A percentile compares a stretch with the other conserved stretches of the same genome.
Conservation (phyloP, 2,888 invertebrate genomes). For the Plebejus melissa region DNA sequence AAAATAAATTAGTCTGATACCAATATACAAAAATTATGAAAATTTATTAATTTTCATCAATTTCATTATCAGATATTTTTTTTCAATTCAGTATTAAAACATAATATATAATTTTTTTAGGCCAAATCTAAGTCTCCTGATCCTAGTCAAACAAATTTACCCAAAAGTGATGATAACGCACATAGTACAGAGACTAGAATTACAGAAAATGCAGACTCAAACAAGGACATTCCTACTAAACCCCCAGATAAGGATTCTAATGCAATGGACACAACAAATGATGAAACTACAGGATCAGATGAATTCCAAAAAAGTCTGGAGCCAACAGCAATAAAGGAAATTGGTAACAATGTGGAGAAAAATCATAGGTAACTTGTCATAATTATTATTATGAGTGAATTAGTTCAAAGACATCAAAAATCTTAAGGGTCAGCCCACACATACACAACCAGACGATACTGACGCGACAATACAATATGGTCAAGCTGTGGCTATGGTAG, state of each 20-base stretch:
- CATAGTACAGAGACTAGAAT: neutral
- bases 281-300: neutral
- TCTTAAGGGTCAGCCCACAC: too few species aligned
- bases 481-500: too few species aligned
- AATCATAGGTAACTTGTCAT: conserved; percentile 6
- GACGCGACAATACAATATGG: too few species aligned
- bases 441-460: too few species aligned
- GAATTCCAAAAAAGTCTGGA: neutral
- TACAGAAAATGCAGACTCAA: neutral
- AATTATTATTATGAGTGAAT: neutral
- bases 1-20: neutral
- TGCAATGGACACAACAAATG: neutral
- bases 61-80: neutral
- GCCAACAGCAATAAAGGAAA: conserved; percentile 4
- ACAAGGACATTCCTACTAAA: neutral
- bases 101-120: neutral
- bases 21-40: neutral
- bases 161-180: neutral
- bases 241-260: neutral
- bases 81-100: neutral
- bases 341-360: neutral
- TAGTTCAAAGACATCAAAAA: neutral
- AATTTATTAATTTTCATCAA: neutral
- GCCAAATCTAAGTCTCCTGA: neutral
- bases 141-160: neutral